Evolutionary conservation across 2,888 invertebrate genomes (phyloP).

Genomic region (Mayetiola destructor): DNA sequence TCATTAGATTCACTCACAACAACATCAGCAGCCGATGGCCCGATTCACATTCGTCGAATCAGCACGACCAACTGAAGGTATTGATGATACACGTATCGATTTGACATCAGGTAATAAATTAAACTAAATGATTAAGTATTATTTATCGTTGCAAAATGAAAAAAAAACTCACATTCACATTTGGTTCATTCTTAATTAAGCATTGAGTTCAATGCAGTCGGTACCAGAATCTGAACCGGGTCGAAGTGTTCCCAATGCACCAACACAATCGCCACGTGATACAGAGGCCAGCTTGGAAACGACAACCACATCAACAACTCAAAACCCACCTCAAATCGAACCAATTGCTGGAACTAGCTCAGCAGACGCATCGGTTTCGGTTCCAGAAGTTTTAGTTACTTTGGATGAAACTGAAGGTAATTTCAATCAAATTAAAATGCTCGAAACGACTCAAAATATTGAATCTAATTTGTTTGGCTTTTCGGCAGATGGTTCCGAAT

Average conservation of each 20-base stretch:
- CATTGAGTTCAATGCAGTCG: too few species aligned
- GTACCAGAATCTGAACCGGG: constrained; percentile 6
- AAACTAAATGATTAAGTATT: constrained; percentile 36
- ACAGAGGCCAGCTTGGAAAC: constrained; percentile 23
- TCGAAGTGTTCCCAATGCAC: background rate
- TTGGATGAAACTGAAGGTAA: background rate
- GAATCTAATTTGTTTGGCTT: too few species aligned
- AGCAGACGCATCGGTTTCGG: background rate
- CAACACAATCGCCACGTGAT: constrained; percentile 22
- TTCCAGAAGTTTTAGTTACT: constrained; percentile 1
- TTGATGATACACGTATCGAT: constrained; percentile 64
- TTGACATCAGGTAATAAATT: constrained; percentile 37
- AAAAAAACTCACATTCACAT: too few species aligned
- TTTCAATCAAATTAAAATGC: background rate
- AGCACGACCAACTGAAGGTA: constrained; percentile 42
- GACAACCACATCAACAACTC: constrained; percentile 29
- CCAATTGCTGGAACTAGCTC: constrained; percentile 25
- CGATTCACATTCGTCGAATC: constrained; percentile 52
- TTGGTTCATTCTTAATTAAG: too few species aligned
- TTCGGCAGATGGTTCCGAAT: constrained; percentile 24
- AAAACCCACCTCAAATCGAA: constrained; percentile 16
- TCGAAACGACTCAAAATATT: background rate
- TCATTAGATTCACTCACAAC: background rate
- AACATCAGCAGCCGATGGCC: constrained; percentile 37
- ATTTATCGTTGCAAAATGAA: too few species aligned